Percentiles rank a stretch among this genome's conserved stretches.
Conservation (phyloP, 1,140 invertebrate species). For the Panulirus ornatus region DNA sequence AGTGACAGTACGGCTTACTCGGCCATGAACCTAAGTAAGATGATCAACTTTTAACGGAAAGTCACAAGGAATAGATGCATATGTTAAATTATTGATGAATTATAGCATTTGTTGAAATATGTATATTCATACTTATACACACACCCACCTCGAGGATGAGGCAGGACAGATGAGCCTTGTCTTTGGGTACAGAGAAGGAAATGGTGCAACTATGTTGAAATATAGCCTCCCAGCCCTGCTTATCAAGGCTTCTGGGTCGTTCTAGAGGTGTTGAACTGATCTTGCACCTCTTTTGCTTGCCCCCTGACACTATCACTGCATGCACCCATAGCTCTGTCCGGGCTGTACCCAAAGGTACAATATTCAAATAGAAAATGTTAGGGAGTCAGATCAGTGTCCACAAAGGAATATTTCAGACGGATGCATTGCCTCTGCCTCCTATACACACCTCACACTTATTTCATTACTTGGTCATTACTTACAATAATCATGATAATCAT, state of each 20-base stretch:
- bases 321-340: neutral
- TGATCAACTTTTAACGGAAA: too few species aligned
- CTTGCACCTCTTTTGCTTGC: neutral
- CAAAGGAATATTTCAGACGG: too few species aligned
- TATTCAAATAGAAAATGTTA: too few species aligned
- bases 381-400: too few species aligned
- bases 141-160: slow-evolving; percentile 26
- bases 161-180: slow-evolving; percentile 14
- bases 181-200: slow-evolving; percentile 33
- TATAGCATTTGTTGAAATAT: too few species aligned
- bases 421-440: too few species aligned
- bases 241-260: neutral
- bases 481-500: too few species aligned
- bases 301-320: slow-evolving; percentile 1
- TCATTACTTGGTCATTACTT: too few species aligned
- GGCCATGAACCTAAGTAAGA: slow-evolving; percentile 47
- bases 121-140: neutral
- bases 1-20: slow-evolving; percentile 28
- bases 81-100: too few species aligned
- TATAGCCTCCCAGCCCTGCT: slow-evolving; percentile 48
- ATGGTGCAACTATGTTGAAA: slow-evolving; percentile 34
- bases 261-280: slow-evolving; percentile 9
- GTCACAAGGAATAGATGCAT: too few species aligned
- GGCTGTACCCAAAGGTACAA: too few species aligned
- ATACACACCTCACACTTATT: too few species aligned